These are phyloP conservation scores for Apodemia duryi DNA, from an alignment of 2,888 invertebrate genomes.

Conservation along the genomic window DNA sequence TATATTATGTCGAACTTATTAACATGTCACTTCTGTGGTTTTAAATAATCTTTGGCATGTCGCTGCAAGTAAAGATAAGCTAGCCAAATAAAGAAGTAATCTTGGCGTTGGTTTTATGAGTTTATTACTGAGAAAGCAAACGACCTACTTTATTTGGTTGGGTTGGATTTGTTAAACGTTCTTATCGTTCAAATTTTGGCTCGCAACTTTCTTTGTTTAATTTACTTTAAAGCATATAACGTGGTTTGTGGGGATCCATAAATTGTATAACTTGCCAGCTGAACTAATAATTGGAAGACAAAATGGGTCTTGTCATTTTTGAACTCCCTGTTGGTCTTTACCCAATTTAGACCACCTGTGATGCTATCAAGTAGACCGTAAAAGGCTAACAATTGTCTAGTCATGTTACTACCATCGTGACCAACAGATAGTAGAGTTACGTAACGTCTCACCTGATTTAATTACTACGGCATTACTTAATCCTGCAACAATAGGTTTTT, in stretches of 20 bases:
- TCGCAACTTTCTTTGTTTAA: constrained; percentile 21
- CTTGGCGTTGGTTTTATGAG: constrained; percentile 52
- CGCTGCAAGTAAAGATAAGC: constrained; percentile 59
- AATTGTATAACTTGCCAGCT: neutral
- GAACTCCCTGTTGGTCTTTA: too few relatives aligned
- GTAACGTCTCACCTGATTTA: too few relatives aligned
- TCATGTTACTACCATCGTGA: too few relatives aligned
- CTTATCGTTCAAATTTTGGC: constrained; percentile 25
- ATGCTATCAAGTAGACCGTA: too few relatives aligned
- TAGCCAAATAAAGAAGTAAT: constrained; percentile 71
- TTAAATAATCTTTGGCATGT: constrained; percentile 41
- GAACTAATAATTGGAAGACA: neutral
- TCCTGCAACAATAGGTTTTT: too few relatives aligned
- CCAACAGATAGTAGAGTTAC: too few relatives aligned
- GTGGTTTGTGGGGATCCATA: neutral
- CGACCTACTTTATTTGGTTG: constrained; percentile 53
- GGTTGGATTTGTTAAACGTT: constrained; percentile 42
- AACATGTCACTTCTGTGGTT: constrained; percentile 12
- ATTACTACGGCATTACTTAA: too few relatives aligned
- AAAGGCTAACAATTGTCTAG: too few relatives aligned
- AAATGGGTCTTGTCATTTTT: too few relatives aligned
- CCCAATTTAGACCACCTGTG: too few relatives aligned
- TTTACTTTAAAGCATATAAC: constrained; percentile 13
- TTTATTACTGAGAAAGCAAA: constrained; percentile 50
- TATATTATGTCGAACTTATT: too few relatives aligned